Evolutionary conservation across 1,140 invertebrate species (phyloP).

Genomic region (Platorchestia sp.): DNA sequence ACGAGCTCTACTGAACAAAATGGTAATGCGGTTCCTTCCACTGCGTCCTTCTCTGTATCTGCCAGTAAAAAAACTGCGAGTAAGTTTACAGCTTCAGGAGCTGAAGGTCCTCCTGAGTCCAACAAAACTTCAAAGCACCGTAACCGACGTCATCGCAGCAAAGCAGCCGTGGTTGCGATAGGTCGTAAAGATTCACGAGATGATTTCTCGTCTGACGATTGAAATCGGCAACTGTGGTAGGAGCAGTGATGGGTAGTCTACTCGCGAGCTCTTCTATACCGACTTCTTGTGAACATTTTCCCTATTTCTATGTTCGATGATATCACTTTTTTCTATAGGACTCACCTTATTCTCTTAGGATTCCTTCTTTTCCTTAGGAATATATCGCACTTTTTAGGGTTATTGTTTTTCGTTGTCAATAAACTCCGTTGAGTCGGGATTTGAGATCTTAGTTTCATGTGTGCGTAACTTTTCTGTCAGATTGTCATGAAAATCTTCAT

Average conservation of each 20-base stretch:
- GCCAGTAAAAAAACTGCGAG: background rate
- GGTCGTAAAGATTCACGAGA: background rate
- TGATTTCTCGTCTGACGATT: constrained; percentile 22
- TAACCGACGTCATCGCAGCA: constrained; percentile 23
- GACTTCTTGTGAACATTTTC: background rate
- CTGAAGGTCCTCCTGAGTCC: background rate
- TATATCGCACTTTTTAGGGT: background rate
- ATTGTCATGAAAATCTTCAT: background rate
- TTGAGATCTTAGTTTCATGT: background rate
- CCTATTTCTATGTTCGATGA: background rate
- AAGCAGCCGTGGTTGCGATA: background rate
- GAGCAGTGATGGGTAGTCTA: background rate
- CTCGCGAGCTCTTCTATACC: background rate
- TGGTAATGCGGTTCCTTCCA: background rate
- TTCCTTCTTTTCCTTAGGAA: background rate
- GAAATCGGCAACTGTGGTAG: constrained; percentile 50
- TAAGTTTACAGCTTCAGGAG: background rate
- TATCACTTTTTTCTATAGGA: background rate
- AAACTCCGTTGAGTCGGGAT: background rate
- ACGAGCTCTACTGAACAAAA: background rate
- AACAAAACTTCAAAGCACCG: constrained; percentile 33
- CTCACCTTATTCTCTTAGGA: background rate
- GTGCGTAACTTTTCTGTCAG: background rate
- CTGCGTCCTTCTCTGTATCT: background rate
- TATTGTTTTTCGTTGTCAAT: background rate